Evolutionary conservation across 2,797 vertebrate species (phyloP).

Genomic region (Syndactyla subalaris): DNA sequence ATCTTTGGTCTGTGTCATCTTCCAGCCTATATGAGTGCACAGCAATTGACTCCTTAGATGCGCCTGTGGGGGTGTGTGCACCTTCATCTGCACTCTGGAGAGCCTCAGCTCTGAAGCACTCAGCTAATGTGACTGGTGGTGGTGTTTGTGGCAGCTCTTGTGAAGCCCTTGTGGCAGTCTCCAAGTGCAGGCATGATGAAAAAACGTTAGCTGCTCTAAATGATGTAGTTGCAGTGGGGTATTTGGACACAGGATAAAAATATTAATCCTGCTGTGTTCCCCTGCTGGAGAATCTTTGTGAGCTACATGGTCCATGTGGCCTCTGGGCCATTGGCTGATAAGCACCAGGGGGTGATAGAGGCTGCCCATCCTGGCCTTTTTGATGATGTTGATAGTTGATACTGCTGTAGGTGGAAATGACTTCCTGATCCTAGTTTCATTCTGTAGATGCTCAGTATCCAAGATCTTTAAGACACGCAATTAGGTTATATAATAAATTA

Average conservation of each 20-base stretch:
- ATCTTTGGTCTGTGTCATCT: background rate
- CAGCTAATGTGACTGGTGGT: background rate
- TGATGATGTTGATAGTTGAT: accelerated
- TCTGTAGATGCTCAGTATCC: background rate
- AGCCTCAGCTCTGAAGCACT: background rate
- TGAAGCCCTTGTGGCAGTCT: background rate
- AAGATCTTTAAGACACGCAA: background rate
- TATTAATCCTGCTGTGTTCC: background rate
- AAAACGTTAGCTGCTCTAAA: background rate
- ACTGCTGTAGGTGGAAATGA: background rate
- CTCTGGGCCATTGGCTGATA: background rate
- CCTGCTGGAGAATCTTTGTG: background rate
- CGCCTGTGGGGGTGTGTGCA: accelerated
- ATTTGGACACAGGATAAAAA: accelerated
- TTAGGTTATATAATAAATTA: background rate
- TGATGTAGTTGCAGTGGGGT: background rate
- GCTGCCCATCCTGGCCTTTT: background rate
- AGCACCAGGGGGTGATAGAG: background rate
- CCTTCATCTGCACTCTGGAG: background rate
- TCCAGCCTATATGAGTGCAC: background rate
- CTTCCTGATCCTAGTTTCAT: background rate
- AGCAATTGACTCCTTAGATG: background rate
- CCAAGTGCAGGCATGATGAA: background rate
- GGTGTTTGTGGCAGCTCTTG: background rate
- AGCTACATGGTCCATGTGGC: background rate